Evolutionary conservation across 2,113 vertebrate species (phyloP), one percentile per base, ranked within the genome.

Genomic region (Fukomys damarensis): DNA sequence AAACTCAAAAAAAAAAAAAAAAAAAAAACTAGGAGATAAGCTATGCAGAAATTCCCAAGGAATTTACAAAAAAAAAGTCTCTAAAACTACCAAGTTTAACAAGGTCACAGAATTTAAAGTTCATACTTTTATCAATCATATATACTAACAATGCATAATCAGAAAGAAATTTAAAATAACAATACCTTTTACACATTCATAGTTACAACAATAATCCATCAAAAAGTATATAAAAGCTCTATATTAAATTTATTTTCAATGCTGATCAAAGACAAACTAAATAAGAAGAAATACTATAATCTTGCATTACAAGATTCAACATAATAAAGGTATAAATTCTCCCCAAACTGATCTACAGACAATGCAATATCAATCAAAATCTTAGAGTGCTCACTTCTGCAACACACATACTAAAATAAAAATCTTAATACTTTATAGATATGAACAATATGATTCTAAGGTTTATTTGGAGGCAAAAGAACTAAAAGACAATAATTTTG

Each of bases 361-460:
- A 76, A 56, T 59, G 13, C 7, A 84, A 41, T 80, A 85, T 2
- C 5, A 76, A 32, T 84, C 7, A 61, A 89, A 85, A 76, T 52
- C 41, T 59, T 66, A 74, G 24, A 83, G 59, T n/a, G n/a, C n/a
- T n/a, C n/a, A n/a, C n/a, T n/a, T n/a, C n/a, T n/a, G n/a, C n/a
- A n/a, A n/a, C n/a, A n/a, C n/a, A n/a, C n/a, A n/a, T n/a, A n/a
- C n/a, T n/a, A n/a, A n/a, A n/a, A n/a, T n/a, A n/a, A n/a, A n/a
- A n/a, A n/a, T n/a, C n/a, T n/a, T n/a, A 94, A 49, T 16, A 41
- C 54, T 66, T 79, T 66, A 0, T 41, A 84, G 38, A 85, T 86
- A 79, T 72, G 49, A 92, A 52, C 12, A 93, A 86, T 43, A 16
- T 52, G n/a, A 87, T 84, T 88, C n/a, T 66, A 88, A 93, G 89